Conservation (phyloP, 1,140 invertebrate species). For the Lineus longissimus region DNA sequence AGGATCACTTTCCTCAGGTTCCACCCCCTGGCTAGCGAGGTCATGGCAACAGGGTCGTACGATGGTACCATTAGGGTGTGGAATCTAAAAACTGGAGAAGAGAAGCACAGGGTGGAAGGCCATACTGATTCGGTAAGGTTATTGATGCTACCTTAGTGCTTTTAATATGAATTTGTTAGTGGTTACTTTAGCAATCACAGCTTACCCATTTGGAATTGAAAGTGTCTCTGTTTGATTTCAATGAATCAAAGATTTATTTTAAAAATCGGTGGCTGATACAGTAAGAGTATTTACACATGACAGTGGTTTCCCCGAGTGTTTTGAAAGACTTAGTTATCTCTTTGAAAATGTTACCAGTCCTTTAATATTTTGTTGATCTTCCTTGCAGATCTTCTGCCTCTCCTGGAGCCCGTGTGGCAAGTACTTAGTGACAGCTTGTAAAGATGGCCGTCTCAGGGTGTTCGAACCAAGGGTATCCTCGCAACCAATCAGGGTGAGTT, state of each 20-base stretch:
- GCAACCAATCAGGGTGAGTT: slow-evolving; percentile 60
- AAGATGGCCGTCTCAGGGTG: slow-evolving; percentile 81
- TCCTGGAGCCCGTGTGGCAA: slow-evolving; percentile 87
- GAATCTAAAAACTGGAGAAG: slow-evolving; percentile 57
- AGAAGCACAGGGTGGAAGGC: slow-evolving; percentile 29
- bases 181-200: slow-evolving; percentile 59
- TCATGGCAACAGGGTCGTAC: slow-evolving; percentile 80
- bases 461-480: slow-evolving; percentile 68
- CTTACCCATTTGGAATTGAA: too few species aligned
- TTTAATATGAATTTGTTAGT: slow-evolving; percentile 11
- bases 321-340: not conserved
- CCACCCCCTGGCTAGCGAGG: slow-evolving; percentile 80
- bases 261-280: too few species aligned
- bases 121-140: slow-evolving; percentile 38
- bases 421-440: slow-evolving; percentile 79
- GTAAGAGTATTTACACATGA: too few species aligned
- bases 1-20: slow-evolving; percentile 89
- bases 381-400: slow-evolving; percentile 74
- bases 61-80: slow-evolving; percentile 85
- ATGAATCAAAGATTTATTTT: too few species aligned
- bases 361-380: not conserved
- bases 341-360: not conserved
- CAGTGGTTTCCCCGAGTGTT: not conserved
- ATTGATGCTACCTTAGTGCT: slow-evolving; percentile 17
- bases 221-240: too few species aligned